Conservation (phyloP, 35 echinoderm and acorn worm genomes). For the Apostichopus japonicus region DNA sequence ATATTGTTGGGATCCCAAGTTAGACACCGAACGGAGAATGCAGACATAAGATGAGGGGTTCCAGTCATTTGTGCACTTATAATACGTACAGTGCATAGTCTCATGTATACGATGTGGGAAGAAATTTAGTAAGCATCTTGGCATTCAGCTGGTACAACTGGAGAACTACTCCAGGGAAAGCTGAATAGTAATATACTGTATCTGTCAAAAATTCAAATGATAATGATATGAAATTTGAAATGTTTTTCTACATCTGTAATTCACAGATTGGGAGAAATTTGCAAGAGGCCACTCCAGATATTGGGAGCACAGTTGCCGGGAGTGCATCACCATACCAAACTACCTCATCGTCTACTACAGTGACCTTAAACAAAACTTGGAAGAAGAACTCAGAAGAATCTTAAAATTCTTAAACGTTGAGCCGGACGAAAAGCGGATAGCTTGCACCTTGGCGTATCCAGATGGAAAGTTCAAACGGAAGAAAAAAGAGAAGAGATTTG, state of each 20-base stretch:
- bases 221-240: no score
- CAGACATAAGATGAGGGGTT: no score
- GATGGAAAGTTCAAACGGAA: conserved; percentile 49
- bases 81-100: no score
- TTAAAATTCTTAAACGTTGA: conserved; percentile 55
- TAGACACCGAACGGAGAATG: no score
- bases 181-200: no score
- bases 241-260: not conserved
- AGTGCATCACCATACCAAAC: conserved; percentile 46
- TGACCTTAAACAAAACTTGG: conserved; percentile 31
- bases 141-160: no score
- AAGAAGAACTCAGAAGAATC: conserved; percentile 22
- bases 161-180: no score
- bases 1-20: no score
- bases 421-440: conserved; percentile 41
- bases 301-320: conserved; percentile 55
- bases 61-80: no score
- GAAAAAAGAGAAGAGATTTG: conserved; percentile 50
- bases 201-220: no score
- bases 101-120: no score
- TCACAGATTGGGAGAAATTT: conserved; percentile 56
- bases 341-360: conserved; percentile 52
- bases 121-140: no score
- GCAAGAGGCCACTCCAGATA: conserved; percentile 35
- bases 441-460: conserved; percentile 30